Base-by-base conservation (phyloP, 2,113 vertebrate species). In the Limnothrissa miodon region DNA sequence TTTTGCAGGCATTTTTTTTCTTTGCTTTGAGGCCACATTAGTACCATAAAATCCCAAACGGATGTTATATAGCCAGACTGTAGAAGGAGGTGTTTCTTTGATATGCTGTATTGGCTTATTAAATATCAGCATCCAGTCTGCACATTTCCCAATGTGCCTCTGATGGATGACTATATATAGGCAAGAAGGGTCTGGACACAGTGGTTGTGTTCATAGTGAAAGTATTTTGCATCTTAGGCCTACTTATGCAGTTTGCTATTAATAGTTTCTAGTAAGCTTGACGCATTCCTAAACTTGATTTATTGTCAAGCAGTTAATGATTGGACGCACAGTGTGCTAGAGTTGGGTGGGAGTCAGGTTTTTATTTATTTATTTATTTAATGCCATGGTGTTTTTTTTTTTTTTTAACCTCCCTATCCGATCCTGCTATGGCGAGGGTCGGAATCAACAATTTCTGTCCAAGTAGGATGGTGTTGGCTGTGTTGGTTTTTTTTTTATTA, bases 131-230 rank as follows among this genome's bases (percentile, higher is more conserved):
- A n/a, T 62, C 5, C 59, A 25, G 59, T 29, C 23, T 33, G 11
- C 66, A 74, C 36, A 33, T 74, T 74, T 74, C 15, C 29, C 66
- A 74, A 74, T 36, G 15, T 29, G 13, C 13, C 13, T 13, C 3
- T 17, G 25, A 33, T 74, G 33, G 29, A 74, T 74, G 66, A 15
- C 66, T 74, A 74, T 74, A 74, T 74, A 74, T 74, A 74, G 66
- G 29, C 66, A 74, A 36, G 4, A 17, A 36, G 33, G 29, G 36
- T 36, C 7, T 25, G 59, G 59, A n/a, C 10, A 2, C 6, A 1
- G 66, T 74, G 25, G 66, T 74, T 74, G 66, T 13, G 66, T 15
- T 74, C 66, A 36, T 74, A 36, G 66, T 74, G 66, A 74, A 74
- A 74, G 15, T 36, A 74, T 74, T 74, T 74, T 74, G 66, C 5